Evolutionary conservation across 2,113 vertebrate genomes (phyloP).

Genomic region (Megaleporinus macrocephalus): DNA sequence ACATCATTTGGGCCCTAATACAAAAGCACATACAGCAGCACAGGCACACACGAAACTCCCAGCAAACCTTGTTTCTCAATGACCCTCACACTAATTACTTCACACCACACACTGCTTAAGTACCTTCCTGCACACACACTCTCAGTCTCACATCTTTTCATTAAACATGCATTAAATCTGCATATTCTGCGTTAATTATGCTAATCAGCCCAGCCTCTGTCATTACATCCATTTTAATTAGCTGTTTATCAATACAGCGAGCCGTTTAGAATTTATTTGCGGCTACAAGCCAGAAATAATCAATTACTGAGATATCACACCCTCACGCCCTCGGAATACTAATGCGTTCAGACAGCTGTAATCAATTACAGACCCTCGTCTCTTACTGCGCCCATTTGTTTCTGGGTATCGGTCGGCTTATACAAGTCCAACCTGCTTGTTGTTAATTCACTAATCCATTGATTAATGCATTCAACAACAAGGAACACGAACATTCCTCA

Average conservation of each 20-base stretch:
- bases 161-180: conserved; percentile 40
- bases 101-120: not conserved
- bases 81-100: not conserved
- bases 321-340: conserved; percentile 34
- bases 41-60: not conserved
- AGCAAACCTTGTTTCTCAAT: not conserved
- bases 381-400: conserved; percentile 3
- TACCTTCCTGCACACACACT: not conserved
- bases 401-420: too few relatives aligned
- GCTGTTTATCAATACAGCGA: conserved; percentile 28
- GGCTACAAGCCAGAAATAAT: conserved; percentile 24
- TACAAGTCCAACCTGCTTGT: not conserved
- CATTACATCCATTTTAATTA: conserved; percentile 46
- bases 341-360: conserved; percentile 14
- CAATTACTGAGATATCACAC: conserved; percentile 46
- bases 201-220: conserved; percentile 41
- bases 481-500: too few relatives aligned
- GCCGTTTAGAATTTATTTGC: conserved; percentile 14
- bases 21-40: not conserved
- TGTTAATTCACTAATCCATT: not conserved
- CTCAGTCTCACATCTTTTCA: conserved; percentile 25
- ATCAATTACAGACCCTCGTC: conserved; percentile 18
- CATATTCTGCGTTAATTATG: conserved; percentile 43
- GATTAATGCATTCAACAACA: not conserved
- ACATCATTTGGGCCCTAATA: too few relatives aligned